phyloP scores from a whole-genome alignment of 2,888 invertebrate genomes.

The Brachycybe producta region DNA sequence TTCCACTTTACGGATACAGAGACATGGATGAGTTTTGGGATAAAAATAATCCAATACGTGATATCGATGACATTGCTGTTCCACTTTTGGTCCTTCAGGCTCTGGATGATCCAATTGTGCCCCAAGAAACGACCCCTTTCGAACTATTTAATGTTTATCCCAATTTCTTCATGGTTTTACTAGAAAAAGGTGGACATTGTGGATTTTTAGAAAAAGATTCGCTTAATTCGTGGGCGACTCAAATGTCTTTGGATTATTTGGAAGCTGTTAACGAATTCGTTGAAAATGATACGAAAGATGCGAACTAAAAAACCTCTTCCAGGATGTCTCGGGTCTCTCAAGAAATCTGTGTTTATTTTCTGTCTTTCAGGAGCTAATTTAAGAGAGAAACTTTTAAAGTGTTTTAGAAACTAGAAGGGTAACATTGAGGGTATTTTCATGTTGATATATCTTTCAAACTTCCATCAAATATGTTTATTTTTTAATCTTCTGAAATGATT shows the following conservation, averaged over 20 bases:
- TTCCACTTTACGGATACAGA: constrained; percentile 24
- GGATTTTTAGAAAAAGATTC: constrained; percentile 27
- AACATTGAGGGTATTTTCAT: too few relatives aligned
- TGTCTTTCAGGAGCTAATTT: too few relatives aligned
- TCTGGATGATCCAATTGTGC: constrained; percentile 29
- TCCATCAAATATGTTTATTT: too few relatives aligned
- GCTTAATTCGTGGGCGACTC: constrained; percentile 12
- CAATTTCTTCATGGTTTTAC: constrained; percentile 28
- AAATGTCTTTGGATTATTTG: constrained; percentile 16
- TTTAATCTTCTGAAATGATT: too few relatives aligned
- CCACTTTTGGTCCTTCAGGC: constrained; percentile 30
- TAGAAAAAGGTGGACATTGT: constrained; percentile 31
- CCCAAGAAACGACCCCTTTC: constrained; percentile 26
- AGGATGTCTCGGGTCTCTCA: too few relatives aligned
- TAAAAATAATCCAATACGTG: constrained; percentile 30
- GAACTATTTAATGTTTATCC: constrained; percentile 30
- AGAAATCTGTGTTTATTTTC: too few relatives aligned
- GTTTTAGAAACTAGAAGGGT: too few relatives aligned
- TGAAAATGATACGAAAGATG: too few relatives aligned
- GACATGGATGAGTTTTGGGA: constrained; percentile 29
- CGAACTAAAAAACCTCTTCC: too few relatives aligned
- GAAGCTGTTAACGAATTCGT: constrained; percentile 13
- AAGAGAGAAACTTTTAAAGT: too few relatives aligned
- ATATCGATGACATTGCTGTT: constrained; percentile 30
- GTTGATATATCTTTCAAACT: too few relatives aligned